Evolutionary conservation across 64 coral and sea anemone genomes (phyloP).

Genomic region (Actinia equina): DNA sequence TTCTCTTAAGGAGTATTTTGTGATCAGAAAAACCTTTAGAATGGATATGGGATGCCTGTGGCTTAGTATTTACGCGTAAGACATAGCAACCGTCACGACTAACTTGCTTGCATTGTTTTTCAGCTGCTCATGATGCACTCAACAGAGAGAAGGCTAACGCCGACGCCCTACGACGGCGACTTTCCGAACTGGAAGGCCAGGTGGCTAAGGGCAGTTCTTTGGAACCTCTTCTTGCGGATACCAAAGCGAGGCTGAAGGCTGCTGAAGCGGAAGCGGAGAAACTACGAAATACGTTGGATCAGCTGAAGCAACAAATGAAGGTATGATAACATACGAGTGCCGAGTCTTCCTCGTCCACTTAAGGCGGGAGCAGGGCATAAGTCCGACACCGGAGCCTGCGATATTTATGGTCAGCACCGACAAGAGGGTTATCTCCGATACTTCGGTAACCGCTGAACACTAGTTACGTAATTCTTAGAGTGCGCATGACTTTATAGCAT

Average conservation of each 20-base stretch:
- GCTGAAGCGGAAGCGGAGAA: constrained; percentile 63
- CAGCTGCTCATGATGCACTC: constrained; percentile 70
- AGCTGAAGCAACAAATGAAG: constrained; percentile 84
- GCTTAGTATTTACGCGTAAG: background rate
- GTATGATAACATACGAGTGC: constrained; percentile 21
- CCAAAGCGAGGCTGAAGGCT: constrained; percentile 59
- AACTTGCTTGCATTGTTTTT: background rate
- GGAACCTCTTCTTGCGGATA: constrained; percentile 47
- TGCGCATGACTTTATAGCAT: background rate
- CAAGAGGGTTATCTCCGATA: background rate
- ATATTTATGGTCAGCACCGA: too few species aligned
- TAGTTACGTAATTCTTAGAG: too few species aligned
- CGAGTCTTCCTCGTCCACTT: background rate
- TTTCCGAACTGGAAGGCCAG: constrained; percentile 36
- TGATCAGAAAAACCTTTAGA: too few species aligned
- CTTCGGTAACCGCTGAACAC: background rate
- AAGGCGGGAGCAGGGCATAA: background rate
- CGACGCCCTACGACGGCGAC: constrained; percentile 36
- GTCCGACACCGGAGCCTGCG: background rate
- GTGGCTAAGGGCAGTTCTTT: constrained; percentile 38
- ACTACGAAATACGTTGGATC: constrained; percentile 68
- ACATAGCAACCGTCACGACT: background rate
- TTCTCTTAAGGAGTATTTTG: too few species aligned
- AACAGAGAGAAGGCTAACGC: constrained; percentile 54
- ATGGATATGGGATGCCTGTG: background rate